Base-by-base conservation (phyloP, 2,888 invertebrate genomes). In the Eucera pruinosa region DNA sequence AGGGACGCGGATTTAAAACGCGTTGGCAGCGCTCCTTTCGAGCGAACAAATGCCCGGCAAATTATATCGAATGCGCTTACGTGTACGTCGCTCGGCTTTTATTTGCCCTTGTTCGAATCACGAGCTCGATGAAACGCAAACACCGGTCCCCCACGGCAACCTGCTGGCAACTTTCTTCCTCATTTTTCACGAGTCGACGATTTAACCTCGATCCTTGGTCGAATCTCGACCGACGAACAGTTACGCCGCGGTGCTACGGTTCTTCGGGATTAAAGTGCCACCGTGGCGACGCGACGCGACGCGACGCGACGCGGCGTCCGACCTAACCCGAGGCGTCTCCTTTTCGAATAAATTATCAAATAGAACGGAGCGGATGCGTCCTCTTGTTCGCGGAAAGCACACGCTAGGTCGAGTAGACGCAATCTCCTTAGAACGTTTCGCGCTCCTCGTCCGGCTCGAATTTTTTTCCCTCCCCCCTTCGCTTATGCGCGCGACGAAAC, bases 91-190 rank as follows among this genome's bases (percentile, higher is more conserved):
- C 30, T 30, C 30, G 30, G 30, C 6, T 30, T 30, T n/a, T n/a
- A n/a, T n/a, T n/a, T n/a, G n/a, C n/a, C n/a, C n/a, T 45, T 9
- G 68, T 66, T 69, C 73, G 57, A 77, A 80, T 69, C 57, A 54
- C 58, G 64, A 67, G 67, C 48, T 13, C 18, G 33, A 57, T 23
- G 57, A 27, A 60, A 36, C 3, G 7, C 36, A 36, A 36, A 2
- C n/a, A n/a, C n/a, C n/a, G n/a, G n/a, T n/a, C n/a, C 36, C 52
- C 39, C 33, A 39, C 20, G n/a, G 11, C 20, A 18, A 4, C 20
- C 2, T 4, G 20, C n/a, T 2, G 6, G 33, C 39, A 58, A 66
- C 36, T 68, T 71, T 27, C 9, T 54, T 23, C 52, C 48, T 71
- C 65, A 78, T 52, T 23, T 43, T 39, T 25, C 57, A 3, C 45